Base-by-base conservation (phyloP, 2,797 vertebrate species). In the Glossophaga mutica region DNA sequence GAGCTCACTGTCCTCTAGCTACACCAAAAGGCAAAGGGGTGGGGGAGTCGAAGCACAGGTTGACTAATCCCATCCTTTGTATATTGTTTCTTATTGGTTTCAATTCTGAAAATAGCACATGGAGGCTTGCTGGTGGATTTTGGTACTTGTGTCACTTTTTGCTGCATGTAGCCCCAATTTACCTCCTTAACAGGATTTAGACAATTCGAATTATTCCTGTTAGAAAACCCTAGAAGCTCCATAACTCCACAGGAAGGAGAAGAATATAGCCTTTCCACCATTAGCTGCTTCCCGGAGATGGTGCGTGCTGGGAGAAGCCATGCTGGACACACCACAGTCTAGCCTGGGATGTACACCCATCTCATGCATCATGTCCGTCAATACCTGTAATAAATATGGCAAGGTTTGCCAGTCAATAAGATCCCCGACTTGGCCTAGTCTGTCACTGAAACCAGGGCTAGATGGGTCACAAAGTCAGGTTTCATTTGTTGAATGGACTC, bases 401-500 rank as follows among this genome's bases (percentile, higher is more conserved):
- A 74, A 94, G 52, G 37, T 52, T 73, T 93, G 37, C 59, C 6
- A 67, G 8, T 59, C 48, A 39, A 34, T 29, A 52, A 77, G 71
- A 67, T 29, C 46, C 26, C 52, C 87, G n/a, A 87, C 29, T 62
- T 73, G 67, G 15, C 87, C 21, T 91, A 55, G 16, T 62, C 39
- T 73, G 42, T 93, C 62, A 82, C 57, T 95, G 71, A 83, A 96
- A 87, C 44, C 29, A 90, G 29, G 67, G 44, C 59, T 68, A 95
- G 37, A 70, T 39, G 50, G 46, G 29, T 19, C 87, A 73, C 5
- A 3, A 81, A 55, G 29, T 52, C 73, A 91, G 94, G n/a, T 50
- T 71, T 84, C 79, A 46, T 70, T 71, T 81, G 78, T 71, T 42
- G 42, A 24, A 26, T 42, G 50, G 21, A 22, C 65, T 87, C 70